phyloP scores from a whole-genome alignment of 2,888 invertebrate species.

The Tridacna gigas region DNA sequence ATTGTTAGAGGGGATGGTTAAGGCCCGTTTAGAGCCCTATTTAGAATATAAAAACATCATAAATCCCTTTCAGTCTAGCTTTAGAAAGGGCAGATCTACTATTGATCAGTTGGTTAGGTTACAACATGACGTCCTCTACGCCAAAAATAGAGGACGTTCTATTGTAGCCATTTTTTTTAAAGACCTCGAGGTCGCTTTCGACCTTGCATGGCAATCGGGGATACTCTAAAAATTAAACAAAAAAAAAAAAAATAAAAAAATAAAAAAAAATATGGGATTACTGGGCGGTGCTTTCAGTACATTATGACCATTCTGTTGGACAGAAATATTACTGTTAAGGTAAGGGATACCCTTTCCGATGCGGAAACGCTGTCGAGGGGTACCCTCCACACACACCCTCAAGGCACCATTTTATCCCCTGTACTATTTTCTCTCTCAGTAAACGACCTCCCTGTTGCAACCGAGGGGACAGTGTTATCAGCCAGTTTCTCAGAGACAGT shows the following conservation, averaged over 20 bases:
- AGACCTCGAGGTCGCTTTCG: conserved; percentile 9
- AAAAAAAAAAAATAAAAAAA: too few species aligned
- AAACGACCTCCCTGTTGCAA: conserved; percentile 29
- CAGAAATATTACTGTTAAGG: conserved; percentile 22
- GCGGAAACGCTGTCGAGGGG: background rate
- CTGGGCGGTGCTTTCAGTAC: conserved; percentile 20
- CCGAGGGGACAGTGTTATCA: background rate
- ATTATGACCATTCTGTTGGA: conserved; percentile 26
- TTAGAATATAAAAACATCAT: conserved; percentile 18
- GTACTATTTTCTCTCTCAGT: conserved; percentile 31
- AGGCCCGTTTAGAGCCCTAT: background rate
- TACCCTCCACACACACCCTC: too few species aligned
- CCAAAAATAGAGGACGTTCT: background rate
- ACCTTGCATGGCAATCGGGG: background rate
- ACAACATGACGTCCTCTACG: background rate
- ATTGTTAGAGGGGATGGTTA: conserved; percentile 11
- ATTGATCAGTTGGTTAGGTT: conserved; percentile 12
- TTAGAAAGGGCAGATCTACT: background rate
- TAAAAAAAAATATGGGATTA: conserved; percentile 27
- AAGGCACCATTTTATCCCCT: conserved; percentile 20
- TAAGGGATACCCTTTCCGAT: background rate
- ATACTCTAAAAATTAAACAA: conserved; percentile 12
- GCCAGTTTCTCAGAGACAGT: conserved; percentile 37
- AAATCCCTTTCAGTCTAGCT: conserved; percentile 18
- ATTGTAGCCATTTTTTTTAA: too few species aligned